These are phyloP conservation scores for Otus sunia DNA, from an alignment of 2,113 vertebrate genomes.

Conservation along the genomic window DNA sequence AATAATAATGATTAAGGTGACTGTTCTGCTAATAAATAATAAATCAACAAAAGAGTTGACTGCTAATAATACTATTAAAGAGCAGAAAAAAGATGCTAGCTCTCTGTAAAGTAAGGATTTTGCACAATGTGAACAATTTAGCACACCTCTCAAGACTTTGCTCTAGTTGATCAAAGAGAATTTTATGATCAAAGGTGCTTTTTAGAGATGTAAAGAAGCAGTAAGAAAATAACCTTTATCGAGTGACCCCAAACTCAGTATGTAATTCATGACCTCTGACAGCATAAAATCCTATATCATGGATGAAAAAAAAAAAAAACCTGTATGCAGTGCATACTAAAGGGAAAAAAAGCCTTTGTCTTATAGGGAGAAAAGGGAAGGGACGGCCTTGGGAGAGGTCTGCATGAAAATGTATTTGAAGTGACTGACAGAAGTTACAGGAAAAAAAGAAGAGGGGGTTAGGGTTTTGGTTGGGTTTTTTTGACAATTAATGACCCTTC, in stretches of 20 bases:
- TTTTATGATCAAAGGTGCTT: constrained; percentile 62
- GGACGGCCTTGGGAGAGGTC: not conserved
- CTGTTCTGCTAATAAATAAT: constrained; percentile 54
- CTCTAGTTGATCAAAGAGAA: constrained; percentile 63
- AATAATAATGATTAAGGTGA: constrained; percentile 13
- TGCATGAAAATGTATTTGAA: not conserved
- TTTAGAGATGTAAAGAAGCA: constrained; percentile 35
- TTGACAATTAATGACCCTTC: not conserved
- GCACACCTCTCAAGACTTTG: constrained; percentile 38
- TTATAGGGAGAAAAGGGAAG: not conserved
- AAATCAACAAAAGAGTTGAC: not conserved
- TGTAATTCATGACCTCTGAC: constrained; percentile 26
- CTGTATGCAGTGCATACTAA: not conserved
- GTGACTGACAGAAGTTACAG: not conserved
- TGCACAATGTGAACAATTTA: constrained; percentile 44
- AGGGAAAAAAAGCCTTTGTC: not conserved
- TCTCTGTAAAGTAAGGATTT: constrained; percentile 22
- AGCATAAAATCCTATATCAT: not conserved
- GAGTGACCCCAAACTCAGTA: constrained; percentile 15
- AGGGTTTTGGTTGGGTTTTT: not conserved
- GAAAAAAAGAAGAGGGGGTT: not conserved
- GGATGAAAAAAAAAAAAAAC: not conserved
- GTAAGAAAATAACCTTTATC: constrained; percentile 29
- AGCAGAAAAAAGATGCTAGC: not conserved
- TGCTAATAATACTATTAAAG: not conserved